phyloP scores from a whole-genome alignment of 2,888 invertebrate species.

The Coleophora flavipennella region DNA sequence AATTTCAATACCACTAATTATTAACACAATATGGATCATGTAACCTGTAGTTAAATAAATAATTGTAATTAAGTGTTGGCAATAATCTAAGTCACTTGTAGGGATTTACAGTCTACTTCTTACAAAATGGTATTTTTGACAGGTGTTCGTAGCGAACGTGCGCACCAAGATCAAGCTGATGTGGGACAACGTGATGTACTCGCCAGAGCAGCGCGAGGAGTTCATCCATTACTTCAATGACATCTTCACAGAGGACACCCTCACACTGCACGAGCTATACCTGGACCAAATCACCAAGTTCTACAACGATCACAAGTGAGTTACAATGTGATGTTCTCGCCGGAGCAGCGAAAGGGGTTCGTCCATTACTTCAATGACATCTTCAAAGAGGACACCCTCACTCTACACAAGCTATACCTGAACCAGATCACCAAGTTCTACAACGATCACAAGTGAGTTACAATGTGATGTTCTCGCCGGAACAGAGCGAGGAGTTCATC shows the following conservation, averaged over 20 bases:
- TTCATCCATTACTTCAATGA: constrained; percentile 78
- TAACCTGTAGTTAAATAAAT: too few relatives aligned
- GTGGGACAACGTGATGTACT: constrained; percentile 86
- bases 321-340: constrained; percentile 79
- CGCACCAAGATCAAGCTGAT: constrained; percentile 79
- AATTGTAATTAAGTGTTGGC: too few relatives aligned
- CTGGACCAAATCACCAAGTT: constrained; percentile 77
- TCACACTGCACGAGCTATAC: constrained; percentile 85
- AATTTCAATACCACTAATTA: too few relatives aligned
- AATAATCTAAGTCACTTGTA: neutral
- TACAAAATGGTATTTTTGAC: neutral
- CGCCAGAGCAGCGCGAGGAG: constrained; percentile 71
- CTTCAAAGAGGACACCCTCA: constrained; percentile 85
- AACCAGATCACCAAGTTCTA: constrained; percentile 78
- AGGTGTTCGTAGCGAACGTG: constrained; percentile 76
- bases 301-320: constrained; percentile 76
- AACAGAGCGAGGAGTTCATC: constrained; percentile 74
- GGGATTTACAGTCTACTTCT: neutral
- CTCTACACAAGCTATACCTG: constrained; percentile 84
- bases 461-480: constrained; percentile 78
- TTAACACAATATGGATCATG: too few relatives aligned
- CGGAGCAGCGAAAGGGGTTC: constrained; percentile 74
- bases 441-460: constrained; percentile 75
- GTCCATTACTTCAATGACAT: constrained; percentile 76
- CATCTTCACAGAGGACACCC: constrained; percentile 83